These are phyloP conservation scores for Cotesia typhae DNA, from an alignment of 1,140 invertebrate genomes.

Conservation along the genomic window DNA sequence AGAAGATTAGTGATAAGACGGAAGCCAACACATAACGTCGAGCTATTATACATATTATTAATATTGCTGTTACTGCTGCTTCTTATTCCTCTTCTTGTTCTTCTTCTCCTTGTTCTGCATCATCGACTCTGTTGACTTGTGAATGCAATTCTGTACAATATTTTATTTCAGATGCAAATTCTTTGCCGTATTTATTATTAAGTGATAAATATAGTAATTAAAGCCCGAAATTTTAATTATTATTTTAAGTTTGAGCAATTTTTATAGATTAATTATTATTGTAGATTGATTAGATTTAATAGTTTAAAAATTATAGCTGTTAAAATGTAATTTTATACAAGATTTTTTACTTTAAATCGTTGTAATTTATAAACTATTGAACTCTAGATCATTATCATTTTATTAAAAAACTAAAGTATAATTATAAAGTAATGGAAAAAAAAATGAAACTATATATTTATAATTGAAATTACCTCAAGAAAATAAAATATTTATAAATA, in stretches of 20 bases:
- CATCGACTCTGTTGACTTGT: neutral
- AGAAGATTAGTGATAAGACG: conserved; percentile 49
- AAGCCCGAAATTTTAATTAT: neutral
- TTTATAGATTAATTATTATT: too few species aligned
- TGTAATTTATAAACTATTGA: too few species aligned
- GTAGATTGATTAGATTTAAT: too few species aligned
- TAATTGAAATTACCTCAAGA: too few species aligned
- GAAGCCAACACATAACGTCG: conserved; percentile 50
- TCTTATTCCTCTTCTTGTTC: neutral
- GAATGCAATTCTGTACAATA: conserved; percentile 5
- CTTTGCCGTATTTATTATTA: neutral
- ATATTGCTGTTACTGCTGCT: neutral
- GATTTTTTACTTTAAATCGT: too few species aligned
- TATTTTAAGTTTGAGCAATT: neutral
- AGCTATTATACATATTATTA: conserved; percentile 9
- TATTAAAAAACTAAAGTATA: too few species aligned
- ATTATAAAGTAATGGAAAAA: too few species aligned
- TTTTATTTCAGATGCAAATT: conserved; percentile 2
- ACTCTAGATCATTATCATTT: too few species aligned
- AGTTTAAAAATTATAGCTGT: too few species aligned
- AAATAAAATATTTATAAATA: too few species aligned
- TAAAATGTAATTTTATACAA: too few species aligned
- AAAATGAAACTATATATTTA: too few species aligned
- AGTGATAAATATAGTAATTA: neutral
- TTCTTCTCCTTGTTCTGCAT: neutral